Percentiles rank a stretch among this genome's conserved stretches.
phyloP scores from a whole-genome alignment of 2,113 vertebrate genomes.

The Odobenus rosmarus region DNA sequence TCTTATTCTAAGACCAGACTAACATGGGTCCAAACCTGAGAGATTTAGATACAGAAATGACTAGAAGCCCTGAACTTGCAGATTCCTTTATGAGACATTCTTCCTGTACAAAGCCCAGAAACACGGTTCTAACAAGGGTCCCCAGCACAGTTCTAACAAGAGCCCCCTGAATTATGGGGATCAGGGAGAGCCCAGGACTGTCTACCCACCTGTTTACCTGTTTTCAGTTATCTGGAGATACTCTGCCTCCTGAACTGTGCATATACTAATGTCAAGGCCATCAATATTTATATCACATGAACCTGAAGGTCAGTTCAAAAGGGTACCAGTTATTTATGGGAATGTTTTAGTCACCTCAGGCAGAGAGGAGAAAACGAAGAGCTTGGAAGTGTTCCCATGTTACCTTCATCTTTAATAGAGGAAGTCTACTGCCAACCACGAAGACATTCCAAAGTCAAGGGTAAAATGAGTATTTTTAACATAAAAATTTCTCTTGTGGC shows the following conservation, averaged over 20 bases:
- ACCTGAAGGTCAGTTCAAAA: slow-evolving; percentile 70
- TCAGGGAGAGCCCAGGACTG: background rate
- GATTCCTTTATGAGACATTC: background rate
- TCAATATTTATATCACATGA: slow-evolving; percentile 59
- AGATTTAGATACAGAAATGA: background rate
- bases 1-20: background rate
- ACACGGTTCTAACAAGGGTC: background rate
- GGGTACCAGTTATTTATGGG: slow-evolving; percentile 54
- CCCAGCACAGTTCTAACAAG: background rate
- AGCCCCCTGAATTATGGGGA: background rate
- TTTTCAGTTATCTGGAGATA: slow-evolving; percentile 55
- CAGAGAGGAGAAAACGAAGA: slow-evolving; percentile 23
- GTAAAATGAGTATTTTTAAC: slow-evolving; percentile 29
- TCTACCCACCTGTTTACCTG: background rate
- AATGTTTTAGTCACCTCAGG: slow-evolving; percentile 7
- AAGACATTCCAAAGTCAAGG: slow-evolving; percentile 50
- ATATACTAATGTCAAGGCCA: slow-evolving; percentile 44
- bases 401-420: slow-evolving; percentile 36
- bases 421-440: background rate
- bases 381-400: background rate
- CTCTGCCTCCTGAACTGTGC: background rate
- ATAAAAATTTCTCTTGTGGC: background rate
- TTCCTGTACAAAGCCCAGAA: background rate
- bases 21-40: background rate
- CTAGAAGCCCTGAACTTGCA: background rate